Percentiles rank a stretch among this genome's conserved stretches.
Evolutionary conservation across 2,113 vertebrate genomes (phyloP).

Genomic region (Elephantulus edwardii): DNA sequence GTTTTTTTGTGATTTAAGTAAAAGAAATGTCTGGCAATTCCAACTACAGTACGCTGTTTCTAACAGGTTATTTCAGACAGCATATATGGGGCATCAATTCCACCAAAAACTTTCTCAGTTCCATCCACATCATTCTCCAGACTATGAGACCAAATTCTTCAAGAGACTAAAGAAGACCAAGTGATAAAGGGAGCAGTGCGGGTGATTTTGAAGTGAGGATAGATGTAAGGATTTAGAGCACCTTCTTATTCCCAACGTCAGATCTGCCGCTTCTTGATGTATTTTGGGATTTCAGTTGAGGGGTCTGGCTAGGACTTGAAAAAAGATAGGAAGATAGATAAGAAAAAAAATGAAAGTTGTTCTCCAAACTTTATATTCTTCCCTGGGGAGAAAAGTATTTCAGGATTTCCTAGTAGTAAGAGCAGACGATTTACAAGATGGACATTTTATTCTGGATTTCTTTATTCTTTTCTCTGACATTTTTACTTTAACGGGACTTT

Average conservation of each 20-base stretch:
- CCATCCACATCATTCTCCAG: slow-evolving; percentile 48
- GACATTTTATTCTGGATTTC: slow-evolving; percentile 47
- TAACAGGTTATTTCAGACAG: not conserved
- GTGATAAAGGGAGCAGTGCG: slow-evolving; percentile 24
- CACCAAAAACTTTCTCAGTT: slow-evolving; percentile 27
- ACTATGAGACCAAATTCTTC: slow-evolving; percentile 54
- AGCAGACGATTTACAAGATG: slow-evolving; percentile 38
- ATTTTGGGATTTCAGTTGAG: slow-evolving; percentile 71
- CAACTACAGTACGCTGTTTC: slow-evolving; percentile 15
- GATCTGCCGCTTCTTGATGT: slow-evolving; percentile 64
- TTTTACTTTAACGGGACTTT: slow-evolving; percentile 12
- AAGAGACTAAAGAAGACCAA: slow-evolving; percentile 59
- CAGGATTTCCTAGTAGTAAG: slow-evolving; percentile 30
- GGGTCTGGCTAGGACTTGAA: slow-evolving; percentile 51
- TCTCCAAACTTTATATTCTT: slow-evolving; percentile 59
- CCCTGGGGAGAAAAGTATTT: slow-evolving; percentile 8
- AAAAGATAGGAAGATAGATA: slow-evolving; percentile 44
- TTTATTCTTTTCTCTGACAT: not conserved
- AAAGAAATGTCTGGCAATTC: not conserved
- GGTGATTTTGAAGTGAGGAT: slow-evolving; percentile 61
- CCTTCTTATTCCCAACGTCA: slow-evolving; percentile 58
- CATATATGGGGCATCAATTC: slow-evolving; percentile 10
- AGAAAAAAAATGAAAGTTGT: slow-evolving; percentile 60
- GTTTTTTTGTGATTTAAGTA: not conserved
- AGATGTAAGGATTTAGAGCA: slow-evolving; percentile 61